Evolutionary conservation across 2,888 invertebrate species (phyloP), one percentile per base, ranked within the genome.

Genomic region (Apotomis betuletana): DNA sequence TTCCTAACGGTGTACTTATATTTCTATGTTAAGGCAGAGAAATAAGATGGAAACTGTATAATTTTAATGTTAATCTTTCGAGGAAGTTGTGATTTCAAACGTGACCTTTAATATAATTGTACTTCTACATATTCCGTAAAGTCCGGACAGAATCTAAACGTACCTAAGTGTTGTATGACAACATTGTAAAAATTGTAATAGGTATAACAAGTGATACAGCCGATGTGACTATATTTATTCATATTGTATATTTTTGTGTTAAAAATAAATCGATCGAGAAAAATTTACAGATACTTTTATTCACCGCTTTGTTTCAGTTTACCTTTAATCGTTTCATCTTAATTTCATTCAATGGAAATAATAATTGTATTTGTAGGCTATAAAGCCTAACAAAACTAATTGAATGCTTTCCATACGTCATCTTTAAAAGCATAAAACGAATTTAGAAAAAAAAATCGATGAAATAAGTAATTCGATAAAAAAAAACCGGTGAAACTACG

Each of bases 231-330:
- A 92, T 91, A 90, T 92, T 92, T 92, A 92, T 92, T 91, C 89
- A 92, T 90, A 91, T 88, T 91, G 89, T 91, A 91, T 90, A 91
- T 91, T 88, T 88, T 92, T 92, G 91, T 91, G 92, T 92, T 92
- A 86, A 83, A 84, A 92, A 91, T 91, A 91, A 92, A 92, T 87
- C 82, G 80, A 87, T 83, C 87, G 83, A 89, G 87, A 82, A 75
- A 74, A 77, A 55, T 52, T 49, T 10, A 70, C 60, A 73, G 64
- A 4, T 74, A 74, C 75, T 78, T 77, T 75, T 70, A 64, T 73
- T 75, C 12, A 13, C 27, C 27, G 2, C 0, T 27, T 27, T 27
- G 27, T 27, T 15, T 15, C 0, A 15, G 15, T 15, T 15, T 15
- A 15, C 15, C 15, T 15, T 15, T 27, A 27, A 27, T 27, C 27